Evolutionary conservation across 2,113 vertebrate genomes (phyloP).

Genomic region (Nycticorax nycticorax): DNA sequence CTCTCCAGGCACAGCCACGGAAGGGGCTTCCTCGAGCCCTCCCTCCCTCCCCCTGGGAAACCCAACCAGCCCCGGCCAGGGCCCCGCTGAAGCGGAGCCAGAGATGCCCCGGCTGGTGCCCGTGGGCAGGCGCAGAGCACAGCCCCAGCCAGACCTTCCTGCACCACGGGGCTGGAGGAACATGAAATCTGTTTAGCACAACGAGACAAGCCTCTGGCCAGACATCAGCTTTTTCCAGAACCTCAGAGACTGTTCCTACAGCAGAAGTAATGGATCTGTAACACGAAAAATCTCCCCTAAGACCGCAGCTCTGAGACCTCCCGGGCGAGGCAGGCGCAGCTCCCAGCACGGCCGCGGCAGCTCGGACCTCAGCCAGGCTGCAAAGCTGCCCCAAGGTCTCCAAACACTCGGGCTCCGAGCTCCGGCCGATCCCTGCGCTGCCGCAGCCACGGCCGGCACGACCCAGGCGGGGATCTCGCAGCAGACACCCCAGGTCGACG

Average conservation of each 20-base stretch:
- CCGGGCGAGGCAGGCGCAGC: rapidly evolving
- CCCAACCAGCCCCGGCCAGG: not conserved
- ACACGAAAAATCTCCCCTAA: not conserved
- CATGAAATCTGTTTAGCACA: rapidly evolving
- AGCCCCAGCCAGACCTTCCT: not conserved
- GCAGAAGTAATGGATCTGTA: not conserved
- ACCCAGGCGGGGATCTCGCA: rapidly evolving
- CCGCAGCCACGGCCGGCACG: rapidly evolving
- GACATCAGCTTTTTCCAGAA: not conserved
- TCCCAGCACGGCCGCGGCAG: not conserved
- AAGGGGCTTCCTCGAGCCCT: not conserved
- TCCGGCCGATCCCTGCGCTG: not conserved
- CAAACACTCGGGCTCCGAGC: rapidly evolving
- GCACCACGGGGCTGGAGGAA: not conserved
- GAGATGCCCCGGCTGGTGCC: not conserved
- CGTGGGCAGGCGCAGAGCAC: not conserved
- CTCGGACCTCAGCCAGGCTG: not conserved
- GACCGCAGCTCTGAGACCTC: not conserved
- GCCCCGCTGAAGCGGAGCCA: rapidly evolving
- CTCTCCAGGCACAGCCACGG: not conserved
- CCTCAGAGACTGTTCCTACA: not conserved
- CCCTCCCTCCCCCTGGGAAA: rapidly evolving
- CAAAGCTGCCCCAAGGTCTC: not conserved
- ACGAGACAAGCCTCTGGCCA: not conserved
- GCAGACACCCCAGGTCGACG: rapidly evolving